Evolutionary conservation across 2,113 vertebrate species (phyloP), one percentile per base, ranked within the genome.

Genomic region (Neogale vison): DNA sequence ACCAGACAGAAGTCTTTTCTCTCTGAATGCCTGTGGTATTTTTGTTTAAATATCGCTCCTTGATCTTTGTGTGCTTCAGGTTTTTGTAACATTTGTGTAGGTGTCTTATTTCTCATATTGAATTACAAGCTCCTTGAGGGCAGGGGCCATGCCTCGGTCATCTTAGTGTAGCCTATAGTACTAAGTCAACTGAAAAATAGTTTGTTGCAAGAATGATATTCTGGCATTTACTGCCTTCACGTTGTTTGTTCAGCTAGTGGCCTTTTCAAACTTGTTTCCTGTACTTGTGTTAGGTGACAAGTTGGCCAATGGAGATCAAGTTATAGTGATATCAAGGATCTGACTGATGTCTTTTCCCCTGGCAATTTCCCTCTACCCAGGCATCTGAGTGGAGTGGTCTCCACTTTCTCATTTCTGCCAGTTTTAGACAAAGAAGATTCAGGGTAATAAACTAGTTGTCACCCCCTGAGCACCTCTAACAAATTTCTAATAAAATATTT

Each of bases 291-390:
- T 85, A 95, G 96, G 90, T 97, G 83, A 34, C 94, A 90, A 59
- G 97, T 98, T 97, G 94, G 96, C 97, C 92, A 91, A 94, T 69
- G 95, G 96, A 98, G 93, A 89, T 93, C 57, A 65, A 76, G 95
- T 97, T 95, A 50, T 84, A 94, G 95, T 94, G 95, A 97, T 82
- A 15, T 82, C 94, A 96, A 97, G 90, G 81, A 84, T 96, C 97
- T 88, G 96, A 96, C 98, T 96, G 95, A 63, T 94, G 81, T 93
- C 83, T 97, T 97, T 90, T 98, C 93, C 85, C 88, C 87, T 95
- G 93, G 96, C 77, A 6, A 0, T 74, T 97, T 89, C 85, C 69
- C 97, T 76, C 52, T 42, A 61, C 10, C 47, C 57, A 88, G 77
- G 65, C 52, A 71, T 61, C 59, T 47, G 63, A 84, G 24, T 67